Conservation (phyloP, 2,888 invertebrate genomes). For the Epirrita christyi region DNA sequence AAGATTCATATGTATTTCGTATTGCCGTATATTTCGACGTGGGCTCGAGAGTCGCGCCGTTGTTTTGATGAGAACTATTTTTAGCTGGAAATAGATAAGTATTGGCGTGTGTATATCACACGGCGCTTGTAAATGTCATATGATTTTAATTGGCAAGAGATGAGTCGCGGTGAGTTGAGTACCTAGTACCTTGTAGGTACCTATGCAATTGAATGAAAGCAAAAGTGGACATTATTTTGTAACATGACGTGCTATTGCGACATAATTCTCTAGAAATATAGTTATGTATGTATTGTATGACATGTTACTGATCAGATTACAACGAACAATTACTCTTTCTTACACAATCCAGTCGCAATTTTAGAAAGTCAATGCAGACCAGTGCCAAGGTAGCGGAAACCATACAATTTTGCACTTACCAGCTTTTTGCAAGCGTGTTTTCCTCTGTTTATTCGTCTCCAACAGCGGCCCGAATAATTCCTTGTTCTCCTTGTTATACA, state of each 20-base stretch:
- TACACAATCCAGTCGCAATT: constrained; percentile 27
- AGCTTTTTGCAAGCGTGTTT: constrained; percentile 64
- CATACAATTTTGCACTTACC: constrained; percentile 60
- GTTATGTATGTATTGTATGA: background rate
- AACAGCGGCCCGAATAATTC: constrained; percentile 77
- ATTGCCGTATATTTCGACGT: constrained; percentile 56
- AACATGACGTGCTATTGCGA: background rate
- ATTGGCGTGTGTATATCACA: constrained; percentile 49
- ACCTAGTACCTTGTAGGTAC: too few relatives aligned
- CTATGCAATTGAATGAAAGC: constrained; percentile 41
- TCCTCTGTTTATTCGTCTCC: constrained; percentile 76
- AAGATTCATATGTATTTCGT: constrained; percentile 49
- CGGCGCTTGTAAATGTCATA: constrained; percentile 77
- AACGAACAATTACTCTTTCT: constrained; percentile 9
- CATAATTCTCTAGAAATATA: background rate
- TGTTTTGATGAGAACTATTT: constrained; percentile 80
- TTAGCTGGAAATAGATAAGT: constrained; percentile 76
- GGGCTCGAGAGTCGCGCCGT: constrained; percentile 56
- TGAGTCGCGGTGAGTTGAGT: constrained; percentile 41
- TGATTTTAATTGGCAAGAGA: constrained; percentile 69
- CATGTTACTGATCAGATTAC: constrained; percentile 10
- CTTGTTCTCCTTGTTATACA: constrained; percentile 79
- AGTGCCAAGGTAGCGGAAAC: constrained; percentile 60
- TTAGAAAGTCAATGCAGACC: constrained; percentile 51
- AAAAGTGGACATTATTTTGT: constrained; percentile 44